phyloP scores from a whole-genome alignment of 2,888 invertebrate species.

The Diadromus collaris region DNA sequence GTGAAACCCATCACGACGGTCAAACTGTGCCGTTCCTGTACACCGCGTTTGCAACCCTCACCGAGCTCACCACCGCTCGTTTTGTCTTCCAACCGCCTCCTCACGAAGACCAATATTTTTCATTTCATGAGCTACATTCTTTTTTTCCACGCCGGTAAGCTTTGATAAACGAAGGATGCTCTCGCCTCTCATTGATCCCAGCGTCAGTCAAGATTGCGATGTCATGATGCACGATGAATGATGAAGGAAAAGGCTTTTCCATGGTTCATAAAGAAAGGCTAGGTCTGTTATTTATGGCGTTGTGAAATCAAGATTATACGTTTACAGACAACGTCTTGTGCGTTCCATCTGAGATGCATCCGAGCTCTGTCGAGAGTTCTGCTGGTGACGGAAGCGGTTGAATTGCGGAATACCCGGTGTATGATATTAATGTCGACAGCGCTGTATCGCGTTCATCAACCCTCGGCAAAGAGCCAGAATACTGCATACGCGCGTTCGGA shows the following conservation, averaged over 20 bases:
- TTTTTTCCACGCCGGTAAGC: neutral
- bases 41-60: neutral
- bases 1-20: neutral
- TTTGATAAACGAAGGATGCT: neutral
- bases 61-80: neutral
- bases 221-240: neutral
- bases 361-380: neutral
- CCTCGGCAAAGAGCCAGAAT: neutral
- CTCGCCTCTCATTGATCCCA: neutral
- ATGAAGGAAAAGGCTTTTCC: neutral
- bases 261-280: neutral
- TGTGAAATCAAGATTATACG: neutral
- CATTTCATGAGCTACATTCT: neutral
- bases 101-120: constrained; percentile 9
- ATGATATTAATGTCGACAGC: constrained; percentile 33
- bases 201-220: neutral
- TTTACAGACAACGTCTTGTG: neutral
- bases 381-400: neutral
- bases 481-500: neutral
- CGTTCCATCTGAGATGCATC: neutral
- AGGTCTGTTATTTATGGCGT: neutral
- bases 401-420: constrained; percentile 12
- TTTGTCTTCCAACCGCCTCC: neutral
- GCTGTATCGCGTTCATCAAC: neutral
- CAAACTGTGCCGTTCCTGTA: neutral